Percentiles rank a stretch among this genome's conserved stretches.
Evolutionary conservation across 2,797 vertebrate species (phyloP).

Genomic region (Spea hammondii): DNA sequence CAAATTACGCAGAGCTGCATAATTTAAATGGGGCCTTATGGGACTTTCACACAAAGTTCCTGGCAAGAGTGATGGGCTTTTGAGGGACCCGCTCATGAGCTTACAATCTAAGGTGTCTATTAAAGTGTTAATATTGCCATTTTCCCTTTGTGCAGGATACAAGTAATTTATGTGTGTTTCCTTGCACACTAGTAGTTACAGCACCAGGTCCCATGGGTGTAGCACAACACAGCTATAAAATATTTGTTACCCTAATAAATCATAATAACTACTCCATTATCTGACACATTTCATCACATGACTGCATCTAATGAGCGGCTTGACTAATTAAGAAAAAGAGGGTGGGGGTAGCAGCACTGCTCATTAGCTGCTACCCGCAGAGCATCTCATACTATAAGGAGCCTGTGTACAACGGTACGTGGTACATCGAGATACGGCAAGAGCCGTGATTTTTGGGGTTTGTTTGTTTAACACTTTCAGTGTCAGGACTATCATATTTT

Average conservation of each 20-base stretch:
- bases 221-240: constrained; percentile 35
- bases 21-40: no score
- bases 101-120: not conserved
- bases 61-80: no score
- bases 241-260: constrained; percentile 47
- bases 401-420: not conserved
- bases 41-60: no score
- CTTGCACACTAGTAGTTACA: constrained; percentile 3
- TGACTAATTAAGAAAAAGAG: constrained; percentile 42
- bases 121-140: not conserved
- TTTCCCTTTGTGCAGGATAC: not conserved
- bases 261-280: constrained; percentile 33
- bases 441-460: no score
- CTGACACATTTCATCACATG: constrained; percentile 35
- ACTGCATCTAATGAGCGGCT: constrained; percentile 30
- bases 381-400: constrained; percentile 6
- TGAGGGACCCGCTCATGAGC: no score
- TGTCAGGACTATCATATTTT: no score
- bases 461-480: no score
- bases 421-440: no score
- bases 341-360: constrained; percentile 8
- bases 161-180: not conserved
- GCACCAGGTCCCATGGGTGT: constrained; percentile 11
- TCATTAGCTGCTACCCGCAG: constrained; percentile 5
- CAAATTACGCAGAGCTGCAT: no score